Conservation (phyloP, 2,797 vertebrate genomes). For the Sebastolobus altivelis region DNA sequence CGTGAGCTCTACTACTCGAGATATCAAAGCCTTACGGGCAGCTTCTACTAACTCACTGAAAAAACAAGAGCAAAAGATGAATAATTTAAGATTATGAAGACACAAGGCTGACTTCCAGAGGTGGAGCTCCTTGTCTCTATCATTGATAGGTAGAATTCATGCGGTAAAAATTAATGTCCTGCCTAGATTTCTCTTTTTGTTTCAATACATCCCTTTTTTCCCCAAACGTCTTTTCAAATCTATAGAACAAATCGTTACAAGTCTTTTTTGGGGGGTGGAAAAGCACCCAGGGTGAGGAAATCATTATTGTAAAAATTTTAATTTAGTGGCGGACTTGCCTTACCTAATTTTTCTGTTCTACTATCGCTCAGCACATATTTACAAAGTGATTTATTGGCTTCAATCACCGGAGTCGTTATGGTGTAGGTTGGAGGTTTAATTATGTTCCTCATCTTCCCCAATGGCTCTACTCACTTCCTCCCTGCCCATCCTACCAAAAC, state of each 20-base stretch:
- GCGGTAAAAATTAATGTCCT: no score
- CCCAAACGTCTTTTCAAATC: neutral
- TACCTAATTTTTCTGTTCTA: neutral
- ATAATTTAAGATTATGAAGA: neutral
- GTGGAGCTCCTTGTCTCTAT: no score
- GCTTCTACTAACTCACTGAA: slow-evolving; percentile 81
- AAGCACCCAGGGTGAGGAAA: neutral
- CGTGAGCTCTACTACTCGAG: slow-evolving; percentile 85
- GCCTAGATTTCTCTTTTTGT: no score
- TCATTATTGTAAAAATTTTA: neutral
- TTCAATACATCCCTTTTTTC: neutral
- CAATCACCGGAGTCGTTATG: neutral
- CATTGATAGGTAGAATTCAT: no score
- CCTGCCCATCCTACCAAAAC: no score
- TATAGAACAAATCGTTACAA: neutral
- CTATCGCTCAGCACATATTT: neutral
- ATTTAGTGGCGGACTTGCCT: neutral
- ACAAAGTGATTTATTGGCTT: neutral
- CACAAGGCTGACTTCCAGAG: no score
- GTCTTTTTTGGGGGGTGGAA: neutral
- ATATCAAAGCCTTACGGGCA: slow-evolving; percentile 86
- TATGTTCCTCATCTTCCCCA: neutral
- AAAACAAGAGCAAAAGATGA: neutral
- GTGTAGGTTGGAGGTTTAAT: neutral
- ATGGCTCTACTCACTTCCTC: neutral